Evolutionary conservation across 2,797 vertebrate species (phyloP), one percentile per base, ranked within the genome.

Genomic region (Parauchenoglanis ngamensis): DNA sequence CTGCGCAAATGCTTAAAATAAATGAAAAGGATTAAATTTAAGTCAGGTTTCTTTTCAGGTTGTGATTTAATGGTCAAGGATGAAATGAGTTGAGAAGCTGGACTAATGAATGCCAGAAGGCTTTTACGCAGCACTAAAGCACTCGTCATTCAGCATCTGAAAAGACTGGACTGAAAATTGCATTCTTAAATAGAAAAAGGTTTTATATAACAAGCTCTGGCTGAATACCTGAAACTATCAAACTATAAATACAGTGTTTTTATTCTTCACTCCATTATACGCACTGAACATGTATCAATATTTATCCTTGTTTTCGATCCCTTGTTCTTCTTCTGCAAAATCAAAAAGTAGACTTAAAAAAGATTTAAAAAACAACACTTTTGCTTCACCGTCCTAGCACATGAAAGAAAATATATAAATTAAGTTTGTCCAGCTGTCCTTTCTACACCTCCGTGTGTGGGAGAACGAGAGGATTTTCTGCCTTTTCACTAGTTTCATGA

Each of bases 381-480:
- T 56, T 28, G 2, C 75, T 76, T 76, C 46, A 76, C 19, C 0
- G 15, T 78, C 76, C 4, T 35, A 56, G 35, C 54, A 35, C 56
- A 6, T 25, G 56, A 79, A 59, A 79, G 10, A 7, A 79, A 61
- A 80, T 61, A n/a, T 61, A 61, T 40, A 68, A 31, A 52, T 52
- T 28, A 2, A 82, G 25, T 65, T 49, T 49, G 61, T 82, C 80
- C 57, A 81, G 40, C 79, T 81, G 68, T 59, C 72, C 72, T 85
- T 13, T 67, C 72, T 76, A 76, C 73, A 85, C 84, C 84, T 63
- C 72, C 72, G 3, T 28, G 73, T 25, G 79, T 83, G 70, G 81
- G 86, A 61, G 57, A 76, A 73, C 4, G 52, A 82, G 56, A 63
- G 44, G 68, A 75, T 75, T 85, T 76, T 76, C 44, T 67, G 63